These are phyloP conservation scores for Halictus quadricinctus DNA, from an alignment of 2,888 invertebrate genomes.

Conservation along the genomic window DNA sequence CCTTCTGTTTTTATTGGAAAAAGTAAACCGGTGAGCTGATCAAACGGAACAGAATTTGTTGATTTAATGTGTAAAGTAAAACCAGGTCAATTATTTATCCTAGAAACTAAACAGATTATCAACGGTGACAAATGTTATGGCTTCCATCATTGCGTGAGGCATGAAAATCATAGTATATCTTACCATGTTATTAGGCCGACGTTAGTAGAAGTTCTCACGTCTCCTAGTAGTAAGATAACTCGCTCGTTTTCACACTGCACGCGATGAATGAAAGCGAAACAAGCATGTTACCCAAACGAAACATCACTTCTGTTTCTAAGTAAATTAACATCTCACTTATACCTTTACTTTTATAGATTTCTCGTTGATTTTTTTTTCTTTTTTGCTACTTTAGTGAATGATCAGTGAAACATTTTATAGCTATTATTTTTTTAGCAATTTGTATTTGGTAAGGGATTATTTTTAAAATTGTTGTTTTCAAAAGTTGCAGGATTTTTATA, in stretches of 20 bases:
- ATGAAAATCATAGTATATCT: background rate
- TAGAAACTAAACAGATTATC: background rate
- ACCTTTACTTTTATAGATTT: background rate
- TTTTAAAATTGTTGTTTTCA: background rate
- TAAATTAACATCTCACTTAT: background rate
- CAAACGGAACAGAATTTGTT: background rate
- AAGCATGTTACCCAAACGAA: conserved; percentile 2
- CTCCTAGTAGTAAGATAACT: background rate
- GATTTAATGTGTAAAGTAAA: background rate
- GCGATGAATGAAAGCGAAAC: conserved; percentile 11
- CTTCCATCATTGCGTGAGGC: background rate
- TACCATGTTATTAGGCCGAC: background rate
- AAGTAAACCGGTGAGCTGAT: background rate
- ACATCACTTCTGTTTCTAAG: background rate
- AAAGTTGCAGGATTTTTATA: background rate
- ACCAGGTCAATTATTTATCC: background rate
- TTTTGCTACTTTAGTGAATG: background rate
- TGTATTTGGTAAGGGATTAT: background rate
- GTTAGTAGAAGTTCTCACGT: conserved; percentile 4
- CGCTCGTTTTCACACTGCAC: background rate
- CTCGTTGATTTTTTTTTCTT: background rate
- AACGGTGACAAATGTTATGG: background rate
- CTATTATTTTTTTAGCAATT: background rate
- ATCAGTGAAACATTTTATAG: background rate
- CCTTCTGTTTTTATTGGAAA: background rate